Evolutionary conservation across 2,888 invertebrate genomes (phyloP), one percentile per base, ranked within the genome.

Genomic region (Lochmaea capreae): DNA sequence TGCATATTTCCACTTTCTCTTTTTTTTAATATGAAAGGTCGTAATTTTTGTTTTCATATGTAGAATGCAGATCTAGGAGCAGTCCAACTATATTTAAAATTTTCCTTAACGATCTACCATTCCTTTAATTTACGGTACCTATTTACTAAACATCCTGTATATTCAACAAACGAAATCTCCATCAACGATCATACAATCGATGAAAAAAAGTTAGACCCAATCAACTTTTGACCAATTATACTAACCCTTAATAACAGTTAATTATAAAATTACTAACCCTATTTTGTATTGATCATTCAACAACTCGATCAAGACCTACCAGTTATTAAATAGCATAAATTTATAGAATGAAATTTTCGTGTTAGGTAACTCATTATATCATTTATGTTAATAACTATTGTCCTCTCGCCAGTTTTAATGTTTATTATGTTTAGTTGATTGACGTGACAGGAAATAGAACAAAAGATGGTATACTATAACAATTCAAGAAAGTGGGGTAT

Each of bases 181-280:
- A 26, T 18, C 26, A 18, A 58, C 58, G 22, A 26, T 16, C 4
- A 14, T 14, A 58, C 18, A 58, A 58, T 58, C 58, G 58, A 58
- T 58, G 26, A 22, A 26, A 61, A 52, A 39, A 33, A 65, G 72
- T 58, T 65, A 63, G 68, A 73, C 49, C 59, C 54, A 70, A 70
- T 67, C 33, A 66, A 74, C 73, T 70, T 65, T 58, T 58, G 46
- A 62, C 66, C 66, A 70, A 70, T 70, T 74, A 70, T 26, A 66
- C 22, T 39, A 42, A 62, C 66, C 69, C 52, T 69, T 70, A 74
- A 74, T 74, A 61, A 65, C 58, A 57, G 69, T 43, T 70, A 74
- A 74, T 70, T 70, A 74, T 68, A 67, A 62, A 74, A 67, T 73
- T 70, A 70, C n/a, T 65, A 67, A 66, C 70, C 73, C 65, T 33